phyloP scores from a whole-genome alignment of 2,797 vertebrate genomes.

The Loriculus beryllinus region DNA sequence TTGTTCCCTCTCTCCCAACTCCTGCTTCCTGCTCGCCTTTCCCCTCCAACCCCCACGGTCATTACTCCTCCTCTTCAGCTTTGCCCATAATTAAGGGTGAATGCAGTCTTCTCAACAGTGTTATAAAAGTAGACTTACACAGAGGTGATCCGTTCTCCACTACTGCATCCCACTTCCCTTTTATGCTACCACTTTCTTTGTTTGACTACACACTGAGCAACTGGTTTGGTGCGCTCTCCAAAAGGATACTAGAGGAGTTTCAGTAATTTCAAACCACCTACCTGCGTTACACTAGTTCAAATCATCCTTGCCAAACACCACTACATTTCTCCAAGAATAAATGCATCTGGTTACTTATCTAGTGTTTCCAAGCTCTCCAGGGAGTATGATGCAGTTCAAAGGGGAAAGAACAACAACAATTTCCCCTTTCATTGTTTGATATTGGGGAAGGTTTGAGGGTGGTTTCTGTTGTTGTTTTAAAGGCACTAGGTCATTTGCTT shows the following conservation, averaged over 20 bases:
- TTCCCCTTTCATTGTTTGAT: background rate
- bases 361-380: background rate
- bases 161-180: background rate
- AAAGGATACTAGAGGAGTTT: background rate
- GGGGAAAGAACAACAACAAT: background rate
- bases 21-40: background rate
- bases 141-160: background rate
- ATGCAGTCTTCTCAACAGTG: background rate
- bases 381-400: background rate
- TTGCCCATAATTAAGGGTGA: background rate
- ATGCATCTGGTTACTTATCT: background rate
- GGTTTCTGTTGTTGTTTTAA: background rate
- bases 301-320: background rate
- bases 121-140: background rate
- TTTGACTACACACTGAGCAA: background rate
- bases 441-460: background rate
- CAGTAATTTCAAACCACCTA: background rate
- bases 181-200: rapidly evolving
- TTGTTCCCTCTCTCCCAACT: background rate
- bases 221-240: background rate
- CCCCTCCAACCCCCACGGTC: background rate
- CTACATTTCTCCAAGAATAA: background rate
- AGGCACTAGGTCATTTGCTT: background rate
- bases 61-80: background rate
- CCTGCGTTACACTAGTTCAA: background rate